A percentile compares a stretch with the other conserved stretches of the same genome.
Evolutionary conservation across 2,888 invertebrate species (phyloP).

Genomic region (Hemaris fuciformis): DNA sequence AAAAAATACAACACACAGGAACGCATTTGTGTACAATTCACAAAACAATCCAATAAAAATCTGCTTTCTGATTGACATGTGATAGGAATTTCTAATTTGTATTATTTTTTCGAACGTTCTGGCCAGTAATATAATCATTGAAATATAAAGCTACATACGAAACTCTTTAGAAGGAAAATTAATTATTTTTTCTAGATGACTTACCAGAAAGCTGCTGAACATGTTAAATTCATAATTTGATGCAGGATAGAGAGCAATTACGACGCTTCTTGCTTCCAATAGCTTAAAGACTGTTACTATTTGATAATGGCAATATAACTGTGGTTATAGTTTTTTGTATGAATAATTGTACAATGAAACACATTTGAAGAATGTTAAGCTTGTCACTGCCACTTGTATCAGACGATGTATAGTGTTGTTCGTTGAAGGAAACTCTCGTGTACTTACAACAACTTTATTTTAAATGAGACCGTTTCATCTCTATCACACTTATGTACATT

Average conservation of each 20-base stretch:
- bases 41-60: constrained; percentile 32
- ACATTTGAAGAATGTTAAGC: too few relatives aligned
- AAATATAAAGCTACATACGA: background rate
- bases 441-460: constrained; percentile 81
- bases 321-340: too few relatives aligned
- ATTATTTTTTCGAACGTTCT: background rate
- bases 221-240: background rate
- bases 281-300: too few relatives aligned
- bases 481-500: constrained; percentile 82
- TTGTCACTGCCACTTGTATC: background rate
- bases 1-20: constrained; percentile 33
- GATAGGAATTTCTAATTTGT: constrained; percentile 14
- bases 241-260: background rate
- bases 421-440: constrained; percentile 22
- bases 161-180: background rate
- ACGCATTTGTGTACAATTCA: constrained; percentile 41
- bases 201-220: background rate
- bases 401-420: background rate
- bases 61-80: constrained; percentile 30
- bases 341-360: too few relatives aligned
- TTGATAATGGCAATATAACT: too few relatives aligned
- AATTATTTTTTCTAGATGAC: background rate
- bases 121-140: background rate
- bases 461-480: constrained; percentile 81
- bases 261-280: too few relatives aligned